Percentiles rank a stretch among this genome's conserved stretches.
phyloP scores from a whole-genome alignment of 2,888 invertebrate genomes.

The Caradrina kadenii region DNA sequence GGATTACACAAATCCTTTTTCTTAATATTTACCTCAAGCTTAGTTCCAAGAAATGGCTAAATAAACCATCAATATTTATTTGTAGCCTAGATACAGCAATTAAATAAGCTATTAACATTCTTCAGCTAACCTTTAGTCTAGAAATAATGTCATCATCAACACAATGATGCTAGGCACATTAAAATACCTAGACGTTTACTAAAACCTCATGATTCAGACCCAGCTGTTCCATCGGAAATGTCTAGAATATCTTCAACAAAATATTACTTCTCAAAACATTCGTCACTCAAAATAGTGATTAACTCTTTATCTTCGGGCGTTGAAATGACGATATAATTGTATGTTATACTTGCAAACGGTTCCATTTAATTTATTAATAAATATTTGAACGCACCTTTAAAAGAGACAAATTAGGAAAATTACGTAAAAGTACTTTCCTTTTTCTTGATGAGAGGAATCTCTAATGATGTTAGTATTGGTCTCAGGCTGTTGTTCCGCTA shows the following conservation, averaged over 20 bases:
- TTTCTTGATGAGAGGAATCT: slow-evolving; percentile 44
- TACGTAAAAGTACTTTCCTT: slow-evolving; percentile 49
- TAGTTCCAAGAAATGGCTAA: no score
- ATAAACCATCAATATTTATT: background rate
- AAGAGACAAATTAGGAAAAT: slow-evolving; percentile 12
- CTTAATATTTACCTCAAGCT: no score
- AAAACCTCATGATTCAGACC: slow-evolving; percentile 42
- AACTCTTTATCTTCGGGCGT: slow-evolving; percentile 23
- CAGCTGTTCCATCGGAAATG: slow-evolving; percentile 50
- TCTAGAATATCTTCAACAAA: slow-evolving; percentile 18
- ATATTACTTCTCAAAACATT: slow-evolving; percentile 14
- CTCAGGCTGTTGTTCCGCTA: slow-evolving; percentile 11
- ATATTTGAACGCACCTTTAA: slow-evolving; percentile 19
- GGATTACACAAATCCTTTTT: no score
- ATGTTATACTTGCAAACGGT: slow-evolving; percentile 35
- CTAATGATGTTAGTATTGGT: slow-evolving; percentile 19
- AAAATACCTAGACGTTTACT: slow-evolving; percentile 38
- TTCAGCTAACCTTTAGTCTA: slow-evolving; percentile 17
- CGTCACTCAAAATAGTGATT: slow-evolving; percentile 17
- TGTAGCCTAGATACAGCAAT: slow-evolving; percentile 1
- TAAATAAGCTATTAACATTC: slow-evolving; percentile 26
- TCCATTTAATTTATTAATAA: slow-evolving; percentile 19
- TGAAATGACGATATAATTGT: slow-evolving; percentile 31
- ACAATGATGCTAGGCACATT: slow-evolving; percentile 18
- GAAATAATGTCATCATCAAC: slow-evolving; percentile 16